Base-by-base conservation (phyloP, 2,888 invertebrate species). In the Heliconius cydno region DNA sequence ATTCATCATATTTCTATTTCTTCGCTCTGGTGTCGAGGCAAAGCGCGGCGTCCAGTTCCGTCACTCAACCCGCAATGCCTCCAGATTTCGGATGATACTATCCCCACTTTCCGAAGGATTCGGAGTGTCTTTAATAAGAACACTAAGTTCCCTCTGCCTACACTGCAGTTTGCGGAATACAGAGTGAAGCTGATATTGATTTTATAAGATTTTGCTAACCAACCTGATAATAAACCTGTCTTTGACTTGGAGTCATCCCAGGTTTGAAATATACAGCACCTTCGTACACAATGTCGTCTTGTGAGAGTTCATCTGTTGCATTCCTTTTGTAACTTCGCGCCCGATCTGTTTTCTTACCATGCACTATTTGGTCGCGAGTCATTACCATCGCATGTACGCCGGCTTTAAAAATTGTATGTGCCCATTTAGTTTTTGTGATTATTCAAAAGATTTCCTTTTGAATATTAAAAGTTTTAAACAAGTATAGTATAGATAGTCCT, bases 191-290 rank as follows among this genome's bases (percentile, higher is more conserved):
- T 52, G 5, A 52, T 52, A 6, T 52, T 19, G 19, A 52, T 6
- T 6, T 60, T n/a, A n/a, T 60, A n/a, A 60, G 4, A 60, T 60
- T 60, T n/a, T 25, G 41, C 25, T 46, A 68, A 13, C 28, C 83
- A 91, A 98, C 97, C 95, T 98, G 98, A 90, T 98, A 98, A 91
- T 98, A 98, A 95, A 98, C 98, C 92, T 99, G 98, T 65, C 98
- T 93, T 74, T 97, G 97, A 9, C 97, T 96, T 0, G 98, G 98
- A 75, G 98, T 92, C 83, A 96, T 94, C 19, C 97, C 97, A 2
- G 98, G 97, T 12, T 96, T 84, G 91, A 93, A 90, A 89, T 92
- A 84, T 81, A 94, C 88, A 79, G 90, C 88, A 34, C 90, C 90
- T 83, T 93, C 92, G 41, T 85, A 83, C 4, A 94, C 86, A 5